Conservation (phyloP, 2,888 invertebrate genomes). For the Hesperia comma region DNA sequence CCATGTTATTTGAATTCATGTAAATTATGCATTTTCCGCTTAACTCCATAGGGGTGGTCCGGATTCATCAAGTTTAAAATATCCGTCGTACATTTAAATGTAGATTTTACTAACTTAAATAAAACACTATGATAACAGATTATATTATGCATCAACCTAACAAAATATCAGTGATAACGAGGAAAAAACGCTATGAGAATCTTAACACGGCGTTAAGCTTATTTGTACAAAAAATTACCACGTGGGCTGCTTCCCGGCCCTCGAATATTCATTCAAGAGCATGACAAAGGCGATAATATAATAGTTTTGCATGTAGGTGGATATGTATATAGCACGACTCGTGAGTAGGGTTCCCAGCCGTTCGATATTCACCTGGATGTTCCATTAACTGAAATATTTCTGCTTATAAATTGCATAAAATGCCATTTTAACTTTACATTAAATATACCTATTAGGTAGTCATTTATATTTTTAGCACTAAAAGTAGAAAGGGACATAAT, state of each 20-base stretch:
- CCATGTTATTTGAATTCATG: no score
- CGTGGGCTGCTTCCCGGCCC: slow-evolving; percentile 62
- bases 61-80: no score
- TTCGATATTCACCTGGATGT: neutral
- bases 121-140: no score
- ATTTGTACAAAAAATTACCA: slow-evolving; percentile 64
- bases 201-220: slow-evolving; percentile 50
- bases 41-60: no score
- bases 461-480: no score
- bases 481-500: no score
- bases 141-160: neutral
- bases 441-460: no score
- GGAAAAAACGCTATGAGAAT: slow-evolving; percentile 52
- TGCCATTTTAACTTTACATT: no score
- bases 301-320: slow-evolving; percentile 36
- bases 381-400: neutral
- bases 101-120: no score
- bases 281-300: slow-evolving; percentile 53
- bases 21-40: no score
- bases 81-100: no score
- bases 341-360: slow-evolving; percentile 13
- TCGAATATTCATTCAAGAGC: slow-evolving; percentile 60
- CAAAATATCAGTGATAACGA: slow-evolving; percentile 3
- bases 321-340: slow-evolving; percentile 13
- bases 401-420: no score